These are phyloP conservation scores for Trichomalopsis sarcophagae DNA, from an alignment of 1,140 invertebrate species.

Conservation along the genomic window DNA sequence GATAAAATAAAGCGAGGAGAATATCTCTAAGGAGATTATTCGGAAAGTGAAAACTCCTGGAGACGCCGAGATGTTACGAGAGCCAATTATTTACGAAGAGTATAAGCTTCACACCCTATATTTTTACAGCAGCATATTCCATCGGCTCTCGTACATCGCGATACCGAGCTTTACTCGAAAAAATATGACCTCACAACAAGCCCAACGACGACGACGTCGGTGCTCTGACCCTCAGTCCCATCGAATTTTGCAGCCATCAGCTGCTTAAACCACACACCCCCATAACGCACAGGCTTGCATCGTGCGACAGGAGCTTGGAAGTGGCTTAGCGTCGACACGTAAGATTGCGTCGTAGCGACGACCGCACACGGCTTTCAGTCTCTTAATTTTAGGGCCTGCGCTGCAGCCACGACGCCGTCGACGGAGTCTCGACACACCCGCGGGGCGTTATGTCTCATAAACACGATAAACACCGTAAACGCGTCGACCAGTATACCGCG, in stretches of 20 bases:
- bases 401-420: background rate
- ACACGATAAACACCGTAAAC: conserved; percentile 67
- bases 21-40: background rate
- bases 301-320: background rate
- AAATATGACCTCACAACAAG: no score
- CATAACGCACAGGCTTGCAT: background rate
- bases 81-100: no score
- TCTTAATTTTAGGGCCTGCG: conserved; percentile 61
- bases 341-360: conserved; percentile 16
- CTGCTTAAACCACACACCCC: background rate
- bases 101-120: no score
- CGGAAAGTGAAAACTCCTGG: no score
- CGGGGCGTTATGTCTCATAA: conserved; percentile 66
- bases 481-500: conserved; percentile 31
- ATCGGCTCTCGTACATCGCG: no score
- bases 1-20: conserved; percentile 2
- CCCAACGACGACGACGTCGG: no score
- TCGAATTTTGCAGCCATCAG: background rate
- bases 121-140: no score
- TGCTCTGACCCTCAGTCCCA: background rate
- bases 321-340: background rate
- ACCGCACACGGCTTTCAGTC: conserved; percentile 56
- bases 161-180: no score
- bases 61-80: no score
- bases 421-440: conserved; percentile 51